These are phyloP conservation scores for Euphydryas editha DNA, from an alignment of 2,888 invertebrate genomes.

Conservation along the genomic window DNA sequence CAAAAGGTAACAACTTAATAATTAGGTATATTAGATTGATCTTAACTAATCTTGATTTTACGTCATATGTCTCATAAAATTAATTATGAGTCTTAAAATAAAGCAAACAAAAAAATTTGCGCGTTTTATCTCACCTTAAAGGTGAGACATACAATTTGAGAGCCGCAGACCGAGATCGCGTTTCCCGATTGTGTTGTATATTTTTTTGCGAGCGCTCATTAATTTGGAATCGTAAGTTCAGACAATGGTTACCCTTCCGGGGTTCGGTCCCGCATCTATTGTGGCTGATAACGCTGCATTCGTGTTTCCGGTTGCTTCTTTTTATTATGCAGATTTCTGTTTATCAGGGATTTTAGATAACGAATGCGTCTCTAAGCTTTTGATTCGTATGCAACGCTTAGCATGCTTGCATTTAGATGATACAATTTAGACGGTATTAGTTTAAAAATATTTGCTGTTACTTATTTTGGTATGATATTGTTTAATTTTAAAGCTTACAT, in stretches of 20 bases:
- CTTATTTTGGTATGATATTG: neutral
- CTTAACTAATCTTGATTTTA: too few relatives aligned
- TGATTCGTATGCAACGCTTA: constrained; percentile 47
- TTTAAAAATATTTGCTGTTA: neutral
- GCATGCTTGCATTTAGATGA: constrained; percentile 11
- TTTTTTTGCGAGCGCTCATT: constrained; percentile 79
- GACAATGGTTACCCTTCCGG: constrained; percentile 77
- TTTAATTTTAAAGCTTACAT: neutral
- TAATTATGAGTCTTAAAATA: neutral
- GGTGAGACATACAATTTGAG: constrained; percentile 57
- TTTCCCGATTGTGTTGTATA: constrained; percentile 71
- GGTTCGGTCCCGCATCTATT: constrained; percentile 62
- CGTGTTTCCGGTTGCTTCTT: constrained; percentile 74
- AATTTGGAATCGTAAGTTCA: constrained; percentile 78
- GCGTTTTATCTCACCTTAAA: neutral
- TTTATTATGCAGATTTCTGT: constrained; percentile 81
- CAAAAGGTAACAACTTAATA: too few relatives aligned
- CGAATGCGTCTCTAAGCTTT: constrained; percentile 51
- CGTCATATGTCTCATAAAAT: neutral
- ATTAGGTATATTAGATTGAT: too few relatives aligned
- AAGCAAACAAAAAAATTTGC: neutral
- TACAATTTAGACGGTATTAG: constrained; percentile 1
- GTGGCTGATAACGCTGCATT: constrained; percentile 72
- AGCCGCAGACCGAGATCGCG: constrained; percentile 65
- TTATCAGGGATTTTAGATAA: constrained; percentile 71